Conservation (phyloP, 2,888 invertebrate genomes). For the Teleiodes luculella region DNA sequence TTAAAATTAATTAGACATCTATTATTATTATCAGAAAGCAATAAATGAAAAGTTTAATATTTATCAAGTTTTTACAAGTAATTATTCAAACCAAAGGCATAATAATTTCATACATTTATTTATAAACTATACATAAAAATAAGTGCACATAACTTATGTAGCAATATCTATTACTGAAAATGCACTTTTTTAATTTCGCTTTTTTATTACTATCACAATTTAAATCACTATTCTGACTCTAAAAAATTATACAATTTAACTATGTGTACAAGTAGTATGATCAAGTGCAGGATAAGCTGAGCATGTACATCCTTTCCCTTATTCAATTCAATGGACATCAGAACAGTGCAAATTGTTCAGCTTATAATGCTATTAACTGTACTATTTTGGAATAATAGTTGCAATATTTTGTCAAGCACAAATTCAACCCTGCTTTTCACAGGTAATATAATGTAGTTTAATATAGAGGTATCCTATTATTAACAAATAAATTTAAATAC, state of each 20-base stretch:
- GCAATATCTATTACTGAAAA: background rate
- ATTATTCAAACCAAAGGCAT: background rate
- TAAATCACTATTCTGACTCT: constrained; percentile 4
- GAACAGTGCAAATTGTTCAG: no score
- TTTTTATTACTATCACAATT: constrained; percentile 8
- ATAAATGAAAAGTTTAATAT: background rate
- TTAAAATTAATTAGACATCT: constrained; percentile 8
- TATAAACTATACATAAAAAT: background rate
- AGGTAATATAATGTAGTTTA: no score
- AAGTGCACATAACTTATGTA: background rate
- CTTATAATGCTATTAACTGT: no score
- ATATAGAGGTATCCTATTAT: no score
- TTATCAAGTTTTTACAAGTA: background rate
- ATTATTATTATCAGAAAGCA: background rate
- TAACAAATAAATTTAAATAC: no score
- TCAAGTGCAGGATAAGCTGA: no score
- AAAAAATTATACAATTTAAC: background rate
- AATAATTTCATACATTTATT: background rate
- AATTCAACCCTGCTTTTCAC: background rate
- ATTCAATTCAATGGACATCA: no score
- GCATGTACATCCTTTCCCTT: no score
- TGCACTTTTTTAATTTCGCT: constrained; percentile 2
- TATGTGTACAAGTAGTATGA: background rate
- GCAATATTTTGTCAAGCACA: background rate
- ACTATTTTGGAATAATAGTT: background rate